Percentiles rank a stretch among this genome's conserved stretches.
These are phyloP conservation scores for Pachyuromys duprasi DNA, from an alignment of 2,797 vertebrate species.

Conservation along the genomic window DNA sequence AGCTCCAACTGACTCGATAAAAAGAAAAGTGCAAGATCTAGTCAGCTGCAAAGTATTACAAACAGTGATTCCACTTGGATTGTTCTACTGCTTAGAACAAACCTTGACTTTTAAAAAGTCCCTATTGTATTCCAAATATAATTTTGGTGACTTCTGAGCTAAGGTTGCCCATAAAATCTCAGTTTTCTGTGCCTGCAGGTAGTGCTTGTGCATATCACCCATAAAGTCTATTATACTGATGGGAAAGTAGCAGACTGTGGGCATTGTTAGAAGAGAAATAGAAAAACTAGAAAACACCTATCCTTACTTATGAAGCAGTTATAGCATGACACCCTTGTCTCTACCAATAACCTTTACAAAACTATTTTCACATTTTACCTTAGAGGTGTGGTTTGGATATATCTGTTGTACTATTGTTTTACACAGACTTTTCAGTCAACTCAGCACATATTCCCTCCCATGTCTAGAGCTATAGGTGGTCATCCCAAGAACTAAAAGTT, in stretches of 20 bases:
- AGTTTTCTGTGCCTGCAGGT: background rate
- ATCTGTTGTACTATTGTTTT: background rate
- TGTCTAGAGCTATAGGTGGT: background rate
- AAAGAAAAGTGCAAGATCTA: background rate
- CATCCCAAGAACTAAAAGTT: background rate
- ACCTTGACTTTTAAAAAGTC: background rate
- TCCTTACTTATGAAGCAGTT: background rate
- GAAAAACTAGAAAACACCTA: background rate
- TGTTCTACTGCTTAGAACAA: background rate
- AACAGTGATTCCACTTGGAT: background rate
- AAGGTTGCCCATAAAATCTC: background rate
- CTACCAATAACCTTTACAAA: conserved; percentile 9
- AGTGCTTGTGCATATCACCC: background rate
- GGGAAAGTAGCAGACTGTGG: background rate
- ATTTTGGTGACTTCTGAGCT: background rate
- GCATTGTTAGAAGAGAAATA: background rate
- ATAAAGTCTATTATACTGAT: background rate
- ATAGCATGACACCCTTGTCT: background rate
- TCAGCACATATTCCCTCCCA: background rate
- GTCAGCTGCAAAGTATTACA: background rate
- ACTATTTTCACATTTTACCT: background rate
- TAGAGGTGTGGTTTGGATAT: background rate
- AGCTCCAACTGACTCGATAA: background rate
- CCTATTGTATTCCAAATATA: background rate
- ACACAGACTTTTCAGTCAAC: background rate